A percentile compares a stretch with the other conserved stretches of the same genome.
These are phyloP conservation scores for Nymphicus hollandicus DNA, from an alignment of 2,113 vertebrate genomes.

Conservation along the genomic window DNA sequence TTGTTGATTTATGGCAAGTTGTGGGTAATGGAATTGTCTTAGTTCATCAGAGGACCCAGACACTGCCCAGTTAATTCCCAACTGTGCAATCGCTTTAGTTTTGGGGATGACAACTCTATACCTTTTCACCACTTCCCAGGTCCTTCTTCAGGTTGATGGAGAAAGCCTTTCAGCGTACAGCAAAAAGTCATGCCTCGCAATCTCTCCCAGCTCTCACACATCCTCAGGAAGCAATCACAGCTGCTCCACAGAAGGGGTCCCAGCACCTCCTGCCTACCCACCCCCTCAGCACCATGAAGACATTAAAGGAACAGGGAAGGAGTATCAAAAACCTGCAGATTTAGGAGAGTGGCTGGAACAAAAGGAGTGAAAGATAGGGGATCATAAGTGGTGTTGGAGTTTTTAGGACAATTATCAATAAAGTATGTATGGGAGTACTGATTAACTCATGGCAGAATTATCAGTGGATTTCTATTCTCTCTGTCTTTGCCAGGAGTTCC, in stretches of 20 bases:
- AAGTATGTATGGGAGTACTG: background rate
- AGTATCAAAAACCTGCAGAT: background rate
- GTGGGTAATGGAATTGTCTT: conserved; percentile 9
- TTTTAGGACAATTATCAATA: background rate
- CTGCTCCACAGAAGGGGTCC: conserved; percentile 32
- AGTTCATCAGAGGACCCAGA: conserved; percentile 17
- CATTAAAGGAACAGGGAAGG: background rate
- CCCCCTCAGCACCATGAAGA: background rate
- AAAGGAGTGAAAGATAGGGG: background rate
- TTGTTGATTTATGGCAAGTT: background rate
- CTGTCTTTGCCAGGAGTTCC: background rate
- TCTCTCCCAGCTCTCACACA: background rate
- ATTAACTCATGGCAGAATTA: background rate
- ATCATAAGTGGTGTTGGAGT: background rate
- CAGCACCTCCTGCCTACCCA: background rate
- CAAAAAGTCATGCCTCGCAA: background rate
- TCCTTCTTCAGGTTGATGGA: conserved; percentile 30
- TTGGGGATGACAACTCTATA: conserved; percentile 20
- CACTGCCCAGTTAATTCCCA: conserved; percentile 25
- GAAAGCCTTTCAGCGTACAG: background rate
- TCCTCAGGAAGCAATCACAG: background rate
- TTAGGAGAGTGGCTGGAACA: background rate
- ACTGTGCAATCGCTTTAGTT: background rate
- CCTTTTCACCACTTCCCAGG: conserved; percentile 45
- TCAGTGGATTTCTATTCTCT: background rate